Evolutionary conservation across 92 coral and sea anemone species (phyloP).

Genomic region (Metridium senile): DNA sequence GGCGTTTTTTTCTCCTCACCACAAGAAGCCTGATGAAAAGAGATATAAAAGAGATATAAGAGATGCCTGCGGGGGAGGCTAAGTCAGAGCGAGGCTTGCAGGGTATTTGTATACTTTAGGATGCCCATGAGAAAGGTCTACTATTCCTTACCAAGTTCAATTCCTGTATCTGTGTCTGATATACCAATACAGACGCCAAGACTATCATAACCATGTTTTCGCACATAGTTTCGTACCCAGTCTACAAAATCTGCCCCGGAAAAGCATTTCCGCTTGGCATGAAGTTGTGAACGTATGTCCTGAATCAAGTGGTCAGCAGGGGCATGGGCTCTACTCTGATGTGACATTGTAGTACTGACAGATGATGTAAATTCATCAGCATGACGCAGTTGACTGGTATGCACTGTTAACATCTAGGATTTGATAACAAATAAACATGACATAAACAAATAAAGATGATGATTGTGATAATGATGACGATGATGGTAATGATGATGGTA

Average conservation of each 20-base stretch:
- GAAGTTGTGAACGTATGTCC: conserved; percentile 68
- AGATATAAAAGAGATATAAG: no score
- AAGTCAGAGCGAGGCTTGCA: no score
- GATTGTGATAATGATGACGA: background rate
- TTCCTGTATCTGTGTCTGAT: conserved; percentile 72
- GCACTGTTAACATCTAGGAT: conserved; percentile 41
- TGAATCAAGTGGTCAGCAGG: conserved; percentile 79
- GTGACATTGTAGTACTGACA: conserved; percentile 61
- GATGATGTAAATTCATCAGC: conserved; percentile 70
- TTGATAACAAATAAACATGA: background rate
- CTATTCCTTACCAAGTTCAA: conserved; percentile 66
- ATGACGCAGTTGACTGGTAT: conserved; percentile 20
- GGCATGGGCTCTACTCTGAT: conserved; percentile 59
- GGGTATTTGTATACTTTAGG: no score
- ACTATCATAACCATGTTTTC: conserved; percentile 56
- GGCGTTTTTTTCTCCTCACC: no score
- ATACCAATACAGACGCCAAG: conserved; percentile 84
- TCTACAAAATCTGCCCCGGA: conserved; percentile 69
- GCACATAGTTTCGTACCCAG: conserved; percentile 66
- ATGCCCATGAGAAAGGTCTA: no score
- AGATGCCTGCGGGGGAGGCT: no score
- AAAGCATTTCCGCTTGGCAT: conserved; percentile 74
- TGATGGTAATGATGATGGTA: background rate
- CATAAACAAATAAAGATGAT: background rate
- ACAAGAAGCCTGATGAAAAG: no score